phyloP scores from a whole-genome alignment of 2,113 vertebrate species.

The Phalacrocorax carbo region DNA sequence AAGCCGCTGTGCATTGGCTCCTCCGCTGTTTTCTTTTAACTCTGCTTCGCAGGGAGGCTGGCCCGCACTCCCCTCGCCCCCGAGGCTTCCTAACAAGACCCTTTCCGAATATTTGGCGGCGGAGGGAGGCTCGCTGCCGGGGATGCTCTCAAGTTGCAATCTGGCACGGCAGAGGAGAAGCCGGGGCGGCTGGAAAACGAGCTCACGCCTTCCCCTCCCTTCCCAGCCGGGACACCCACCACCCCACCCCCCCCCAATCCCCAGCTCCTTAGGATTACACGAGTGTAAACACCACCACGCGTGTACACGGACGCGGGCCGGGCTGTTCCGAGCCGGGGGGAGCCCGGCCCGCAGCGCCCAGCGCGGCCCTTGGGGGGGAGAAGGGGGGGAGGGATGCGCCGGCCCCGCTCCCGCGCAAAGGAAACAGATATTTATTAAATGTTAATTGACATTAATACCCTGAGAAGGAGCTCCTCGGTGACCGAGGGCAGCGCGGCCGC shows the following conservation, averaged over 20 bases:
- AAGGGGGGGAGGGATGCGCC: too few relatives aligned
- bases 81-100: not conserved
- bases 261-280: not conserved
- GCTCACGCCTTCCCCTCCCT: not conserved
- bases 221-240: not conserved
- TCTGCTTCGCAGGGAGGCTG: not conserved
- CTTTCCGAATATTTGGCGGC: not conserved
- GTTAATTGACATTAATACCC: too few relatives aligned
- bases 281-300: not conserved
- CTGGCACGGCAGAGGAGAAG: not conserved
- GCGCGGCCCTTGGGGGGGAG: too few relatives aligned
- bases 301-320: accelerated
- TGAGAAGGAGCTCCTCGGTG: too few relatives aligned
- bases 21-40: not conserved
- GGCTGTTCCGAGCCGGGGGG: accelerated
- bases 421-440: too few relatives aligned
- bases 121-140: not conserved
- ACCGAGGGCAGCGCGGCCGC: too few relatives aligned
- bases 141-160: not conserved
- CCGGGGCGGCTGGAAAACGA: not conserved
- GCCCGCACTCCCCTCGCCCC: not conserved
- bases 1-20: not conserved
- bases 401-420: too few relatives aligned
- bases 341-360: not conserved
- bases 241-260: too few relatives aligned